Conservation (phyloP, 2,113 vertebrate species). For the Mesoclemmys tuberculata region DNA sequence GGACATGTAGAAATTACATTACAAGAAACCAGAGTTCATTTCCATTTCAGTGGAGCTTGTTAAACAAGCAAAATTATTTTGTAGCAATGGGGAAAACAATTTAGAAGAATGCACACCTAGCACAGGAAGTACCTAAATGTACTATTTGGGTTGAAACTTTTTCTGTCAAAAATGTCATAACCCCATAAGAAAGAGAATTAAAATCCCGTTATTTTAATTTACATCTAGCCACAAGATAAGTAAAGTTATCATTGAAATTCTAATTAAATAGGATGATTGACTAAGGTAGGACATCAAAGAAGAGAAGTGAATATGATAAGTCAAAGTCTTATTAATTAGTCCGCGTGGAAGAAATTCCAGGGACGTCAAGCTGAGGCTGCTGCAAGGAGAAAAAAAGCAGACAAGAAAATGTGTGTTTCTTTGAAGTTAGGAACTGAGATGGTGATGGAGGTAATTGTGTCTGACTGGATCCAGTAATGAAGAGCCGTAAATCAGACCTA, state of each 20-base stretch:
- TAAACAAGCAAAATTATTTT: conserved; percentile 74
- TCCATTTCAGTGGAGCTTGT: conserved; percentile 71
- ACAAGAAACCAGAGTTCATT: conserved; percentile 61
- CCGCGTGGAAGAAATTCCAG: conserved; percentile 84
- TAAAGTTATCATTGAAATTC: conserved; percentile 88
- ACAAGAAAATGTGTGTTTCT: conserved; percentile 88
- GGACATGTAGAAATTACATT: conserved; percentile 52
- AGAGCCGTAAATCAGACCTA: conserved; percentile 86
- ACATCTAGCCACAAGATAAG: conserved; percentile 86
- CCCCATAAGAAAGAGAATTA: conserved; percentile 80
- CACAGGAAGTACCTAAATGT: conserved; percentile 72
- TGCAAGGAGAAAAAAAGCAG: conserved; percentile 82
- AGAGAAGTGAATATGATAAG: conserved; percentile 85
- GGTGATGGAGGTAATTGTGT: conserved; percentile 92
- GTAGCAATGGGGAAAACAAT: conserved; percentile 75
- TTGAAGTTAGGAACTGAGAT: conserved; percentile 91
- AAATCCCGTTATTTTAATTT: conserved; percentile 88
- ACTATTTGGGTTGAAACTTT: conserved; percentile 81
- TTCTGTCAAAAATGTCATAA: conserved; percentile 81
- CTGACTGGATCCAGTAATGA: conserved; percentile 94
- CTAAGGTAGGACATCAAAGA: conserved; percentile 92
- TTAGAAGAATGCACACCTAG: conserved; percentile 56
- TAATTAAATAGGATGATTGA: conserved; percentile 90
- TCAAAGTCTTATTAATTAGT: conserved; percentile 92
- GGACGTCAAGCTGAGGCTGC: conserved; percentile 88